phyloP scores from a whole-genome alignment of 2,797 vertebrate species.

The Xiphorhynchus erythropygius region DNA sequence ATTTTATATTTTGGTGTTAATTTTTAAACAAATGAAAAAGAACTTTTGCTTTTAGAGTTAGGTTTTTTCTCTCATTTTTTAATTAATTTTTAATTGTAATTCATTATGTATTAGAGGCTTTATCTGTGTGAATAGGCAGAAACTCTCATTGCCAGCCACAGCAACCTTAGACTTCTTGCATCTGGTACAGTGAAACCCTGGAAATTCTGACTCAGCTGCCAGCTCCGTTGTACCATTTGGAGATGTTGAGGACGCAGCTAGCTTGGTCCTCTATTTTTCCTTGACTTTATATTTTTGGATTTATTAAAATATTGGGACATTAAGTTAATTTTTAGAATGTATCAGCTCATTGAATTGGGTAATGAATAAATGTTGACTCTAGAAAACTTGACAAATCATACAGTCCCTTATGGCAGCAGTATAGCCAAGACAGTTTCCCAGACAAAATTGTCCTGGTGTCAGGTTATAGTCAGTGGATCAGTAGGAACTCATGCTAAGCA shows the following conservation, averaged over 20 bases:
- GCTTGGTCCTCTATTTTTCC: not conserved
- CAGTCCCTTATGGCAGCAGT: accelerated
- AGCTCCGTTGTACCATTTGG: not conserved
- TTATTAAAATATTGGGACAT: not conserved
- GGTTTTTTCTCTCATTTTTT: not conserved
- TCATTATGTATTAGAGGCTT: not conserved
- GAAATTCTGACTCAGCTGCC: not conserved
- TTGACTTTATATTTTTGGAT: not conserved
- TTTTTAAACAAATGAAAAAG: not conserved
- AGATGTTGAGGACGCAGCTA: not conserved
- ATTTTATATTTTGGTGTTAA: not conserved
- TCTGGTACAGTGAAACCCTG: not conserved
- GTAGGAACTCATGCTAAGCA: not conserved
- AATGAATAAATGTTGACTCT: not conserved
- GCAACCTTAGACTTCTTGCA: not conserved
- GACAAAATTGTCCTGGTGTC: not conserved
- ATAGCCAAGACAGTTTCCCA: not conserved
- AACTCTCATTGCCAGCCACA: not conserved
- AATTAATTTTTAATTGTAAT: not conserved
- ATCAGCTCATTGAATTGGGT: not conserved
- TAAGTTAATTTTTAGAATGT: not conserved
- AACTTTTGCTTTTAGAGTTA: not conserved
- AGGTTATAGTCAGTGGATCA: not conserved
- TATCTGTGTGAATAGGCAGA: not conserved
- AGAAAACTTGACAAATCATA: not conserved